A percentile compares a stretch with the other conserved stretches of the same genome.
These are phyloP conservation scores for Bettongia penicillata DNA, from an alignment of 2,113 vertebrate genomes.

Conservation along the genomic window DNA sequence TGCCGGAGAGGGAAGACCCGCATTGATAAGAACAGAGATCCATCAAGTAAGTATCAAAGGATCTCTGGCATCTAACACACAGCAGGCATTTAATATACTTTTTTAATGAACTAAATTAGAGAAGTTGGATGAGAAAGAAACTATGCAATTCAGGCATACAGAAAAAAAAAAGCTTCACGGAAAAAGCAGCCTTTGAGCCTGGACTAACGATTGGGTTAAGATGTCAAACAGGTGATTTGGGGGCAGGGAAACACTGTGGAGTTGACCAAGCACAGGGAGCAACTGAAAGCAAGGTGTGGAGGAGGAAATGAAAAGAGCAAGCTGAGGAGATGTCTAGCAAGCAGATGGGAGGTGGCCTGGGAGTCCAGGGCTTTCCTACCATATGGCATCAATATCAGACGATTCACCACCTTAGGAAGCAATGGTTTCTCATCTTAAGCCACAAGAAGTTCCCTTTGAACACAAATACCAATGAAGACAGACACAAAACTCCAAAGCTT, in stretches of 20 bases:
- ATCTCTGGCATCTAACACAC: background rate
- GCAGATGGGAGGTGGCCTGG: background rate
- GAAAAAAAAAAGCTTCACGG: background rate
- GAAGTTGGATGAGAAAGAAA: background rate
- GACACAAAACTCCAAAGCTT: background rate
- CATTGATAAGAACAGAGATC: background rate
- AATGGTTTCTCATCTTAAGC: background rate
- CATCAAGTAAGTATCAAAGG: background rate
- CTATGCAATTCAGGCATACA: background rate
- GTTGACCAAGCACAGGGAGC: background rate
- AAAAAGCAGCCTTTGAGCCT: background rate
- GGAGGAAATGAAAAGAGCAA: background rate
- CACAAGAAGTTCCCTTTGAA: background rate
- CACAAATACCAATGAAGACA: background rate
- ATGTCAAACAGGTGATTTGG: background rate
- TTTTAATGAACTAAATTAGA: background rate
- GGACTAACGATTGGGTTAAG: background rate
- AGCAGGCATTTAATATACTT: background rate
- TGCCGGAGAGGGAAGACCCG: background rate
- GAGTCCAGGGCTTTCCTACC: background rate
- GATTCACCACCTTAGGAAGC: background rate
- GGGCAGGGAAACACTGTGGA: background rate
- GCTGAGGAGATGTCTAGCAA: background rate
- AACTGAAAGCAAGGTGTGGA: background rate
- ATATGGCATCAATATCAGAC: background rate